These are phyloP conservation scores for Mythimna pallens DNA, from an alignment of 2,888 invertebrate genomes.

Conservation along the genomic window DNA sequence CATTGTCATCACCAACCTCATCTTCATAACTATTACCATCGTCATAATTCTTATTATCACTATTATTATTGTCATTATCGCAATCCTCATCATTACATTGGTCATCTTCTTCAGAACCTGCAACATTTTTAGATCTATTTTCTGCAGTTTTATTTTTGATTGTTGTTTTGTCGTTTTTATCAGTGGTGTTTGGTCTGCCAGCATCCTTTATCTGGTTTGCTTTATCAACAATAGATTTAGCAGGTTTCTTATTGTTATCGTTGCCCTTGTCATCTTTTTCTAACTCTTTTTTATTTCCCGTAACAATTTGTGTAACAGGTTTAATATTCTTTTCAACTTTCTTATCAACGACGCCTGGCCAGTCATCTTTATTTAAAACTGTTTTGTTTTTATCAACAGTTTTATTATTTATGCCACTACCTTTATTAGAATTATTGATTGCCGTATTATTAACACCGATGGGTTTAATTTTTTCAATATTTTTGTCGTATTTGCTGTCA, in stretches of 20 bases:
- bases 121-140: neutral
- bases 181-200: neutral
- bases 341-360: neutral
- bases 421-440: neutral
- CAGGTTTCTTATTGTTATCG: neutral
- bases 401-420: neutral
- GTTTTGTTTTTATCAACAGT: neutral
- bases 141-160: neutral
- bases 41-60: too few relatives aligned
- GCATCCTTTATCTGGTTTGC: neutral
- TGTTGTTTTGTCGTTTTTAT: neutral
- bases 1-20: neutral
- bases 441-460: neutral
- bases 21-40: too few relatives aligned
- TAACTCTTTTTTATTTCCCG: neutral
- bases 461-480: neutral
- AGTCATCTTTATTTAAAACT: neutral
- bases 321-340: too few relatives aligned
- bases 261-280: neutral
- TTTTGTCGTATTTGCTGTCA: too few relatives aligned
- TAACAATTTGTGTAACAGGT: too few relatives aligned
- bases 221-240: neutral
- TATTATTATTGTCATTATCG: too few relatives aligned
- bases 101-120: neutral
- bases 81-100: too few relatives aligned